Evolutionary conservation across 2,888 invertebrate species (phyloP), one percentile per base, ranked within the genome.

Genomic region (Pseudococcus viburni): DNA sequence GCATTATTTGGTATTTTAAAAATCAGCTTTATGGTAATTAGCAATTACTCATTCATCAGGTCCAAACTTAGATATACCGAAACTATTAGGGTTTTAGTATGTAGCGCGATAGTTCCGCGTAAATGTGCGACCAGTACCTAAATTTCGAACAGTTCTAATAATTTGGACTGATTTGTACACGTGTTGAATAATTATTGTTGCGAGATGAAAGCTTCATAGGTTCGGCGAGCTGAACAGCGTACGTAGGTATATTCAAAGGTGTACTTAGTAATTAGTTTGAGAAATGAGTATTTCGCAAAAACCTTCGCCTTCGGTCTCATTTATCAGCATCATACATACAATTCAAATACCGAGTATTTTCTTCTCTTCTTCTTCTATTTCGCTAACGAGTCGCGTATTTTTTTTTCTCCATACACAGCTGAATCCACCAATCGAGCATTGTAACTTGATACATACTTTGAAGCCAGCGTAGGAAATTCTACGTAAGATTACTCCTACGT

Each of bases 1-100:
- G 22, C 68, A 33, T 59, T 59, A 59, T 59, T 59, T 73, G 42
- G 80, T 80, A 80, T 80, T 80, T 80, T 80, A 80, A 80, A 80
- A 80, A 46, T 80, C 80, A 42, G 15, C 80, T 80, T 80, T 80
- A 80, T 80, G 80, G 80, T 80, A 80, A 80, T 80, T 80, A 80
- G 42, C 80, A 80, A 80, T 80, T 80, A 80, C 80, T 80, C 80
- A 80, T 80, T 80, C 80, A 80, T 80, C 42, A n/a, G 26, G 68
- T 73, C 68, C 68, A 33, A 59, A 59, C 59, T 59, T 59, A 59
- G 12, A 12, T 55, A 55, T 19, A 59, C 19, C 59, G 59, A 59
- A 59, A 33, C 26, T 33, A 33, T 33, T 59, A 1, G 9, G 6
- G 5, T 33, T 73, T 6, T 73, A 11, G 68, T 19, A 22, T 73